Base-by-base conservation (phyloP, 2,888 invertebrate species). In the Limenitis camilla region DNA sequence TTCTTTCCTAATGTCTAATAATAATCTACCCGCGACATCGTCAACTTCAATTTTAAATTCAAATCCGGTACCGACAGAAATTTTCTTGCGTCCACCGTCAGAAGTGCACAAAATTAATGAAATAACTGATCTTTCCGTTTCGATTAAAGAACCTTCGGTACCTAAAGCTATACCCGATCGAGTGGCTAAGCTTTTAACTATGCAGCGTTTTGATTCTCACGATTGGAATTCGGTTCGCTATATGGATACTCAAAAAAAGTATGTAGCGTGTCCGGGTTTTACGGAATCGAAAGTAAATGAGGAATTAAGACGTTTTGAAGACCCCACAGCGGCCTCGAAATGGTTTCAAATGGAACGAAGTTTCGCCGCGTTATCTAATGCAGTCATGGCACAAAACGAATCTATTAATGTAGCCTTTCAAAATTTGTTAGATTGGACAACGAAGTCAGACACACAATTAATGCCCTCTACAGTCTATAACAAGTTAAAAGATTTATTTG, bases 331-430 rank as follows among this genome's bases (percentile, higher is more conserved):
- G 9, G 50, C 47, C 0, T 5, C 51, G 2, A 39, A 32, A 19
- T 56, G 53, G 52, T 43, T 47, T 36, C 51, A 53, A 46, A 54
- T 55, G 43, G 58, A 59, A 49, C 56, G 56, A 40, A 60, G 55
- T 33, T 58, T 56, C 39, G 58, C 61, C 7, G 56, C 58, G 1
- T 46, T 58, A 38, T 55, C 59, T 0, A 57, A 58, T 44, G 61
- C 56, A 0, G 35, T 60, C 35, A 43, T 62, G n/a, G 52, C 53
- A 38, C 56, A 59, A 38, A 60, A 58, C 32, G 52, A 59, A 29
- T 28, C n/a, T 8, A 40, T 53, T 5, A 55, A 58, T 44, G 6
- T 9, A 5, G 38, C 49, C 9, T 50, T 57, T 10, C 51, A 46
- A 19, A 45, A 7, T 9, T 5, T 55, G 6, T 41, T 57, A 5